Evolutionary conservation across 2,797 vertebrate species (phyloP).

Genomic region (Helarctos malayanus): DNA sequence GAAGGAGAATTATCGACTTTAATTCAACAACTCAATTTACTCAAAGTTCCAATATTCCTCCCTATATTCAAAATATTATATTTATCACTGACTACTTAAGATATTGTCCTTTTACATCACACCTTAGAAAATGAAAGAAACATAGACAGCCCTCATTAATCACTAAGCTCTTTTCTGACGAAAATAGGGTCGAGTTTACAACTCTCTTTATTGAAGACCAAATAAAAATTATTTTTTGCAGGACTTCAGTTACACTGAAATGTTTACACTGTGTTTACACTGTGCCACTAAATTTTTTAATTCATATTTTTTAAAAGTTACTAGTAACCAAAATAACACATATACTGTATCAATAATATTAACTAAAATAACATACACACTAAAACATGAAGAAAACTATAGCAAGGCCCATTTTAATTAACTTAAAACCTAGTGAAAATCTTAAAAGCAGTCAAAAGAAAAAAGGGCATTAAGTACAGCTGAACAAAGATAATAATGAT

Average conservation of each 20-base stretch:
- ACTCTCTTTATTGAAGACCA: conserved; percentile 36
- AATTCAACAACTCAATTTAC: conserved; percentile 59
- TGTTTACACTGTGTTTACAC: background rate
- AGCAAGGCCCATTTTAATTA: conserved; percentile 2
- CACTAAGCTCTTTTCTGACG: conserved; percentile 11
- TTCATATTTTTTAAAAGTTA: background rate
- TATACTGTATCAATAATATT: background rate
- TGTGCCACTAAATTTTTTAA: background rate
- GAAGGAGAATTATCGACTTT: conserved; percentile 42
- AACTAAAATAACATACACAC: background rate
- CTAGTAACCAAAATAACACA: conserved; percentile 32
- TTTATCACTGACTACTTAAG: conserved; percentile 37
- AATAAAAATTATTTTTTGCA: conserved; percentile 45
- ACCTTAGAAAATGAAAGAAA: conserved; percentile 44
- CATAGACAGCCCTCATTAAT: conserved; percentile 22
- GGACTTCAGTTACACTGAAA: background rate
- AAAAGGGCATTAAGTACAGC: background rate
- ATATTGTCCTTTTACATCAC: background rate
- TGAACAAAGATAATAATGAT: conserved; percentile 9
- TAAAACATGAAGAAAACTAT: conserved; percentile 36
- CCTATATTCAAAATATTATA: conserved; percentile 48
- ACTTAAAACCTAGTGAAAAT: conserved; percentile 53
- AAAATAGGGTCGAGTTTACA: background rate
- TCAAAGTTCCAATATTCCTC: conserved; percentile 52
- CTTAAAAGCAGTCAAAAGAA: background rate